Conservation (phyloP, 1,140 invertebrate genomes). For the Cherax quadricarinatus region DNA sequence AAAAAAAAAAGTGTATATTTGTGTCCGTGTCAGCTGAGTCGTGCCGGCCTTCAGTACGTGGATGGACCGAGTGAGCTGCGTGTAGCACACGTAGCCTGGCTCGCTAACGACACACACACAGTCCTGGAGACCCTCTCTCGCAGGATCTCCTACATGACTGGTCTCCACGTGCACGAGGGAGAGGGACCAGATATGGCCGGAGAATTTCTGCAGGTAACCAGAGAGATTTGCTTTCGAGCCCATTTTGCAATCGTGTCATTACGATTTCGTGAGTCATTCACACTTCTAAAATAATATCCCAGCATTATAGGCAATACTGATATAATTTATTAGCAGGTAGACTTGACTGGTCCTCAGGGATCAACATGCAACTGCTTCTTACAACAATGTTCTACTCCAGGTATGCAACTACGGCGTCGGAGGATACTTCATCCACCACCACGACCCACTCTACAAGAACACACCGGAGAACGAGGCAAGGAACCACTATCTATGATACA, state of each 20-base stretch:
- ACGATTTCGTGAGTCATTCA: no score
- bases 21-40: not conserved
- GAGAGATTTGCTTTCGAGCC: not conserved
- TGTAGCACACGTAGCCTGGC: conserved; percentile 28
- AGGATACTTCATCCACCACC: not conserved
- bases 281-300: no score
- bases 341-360: no score
- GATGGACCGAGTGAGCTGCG: not conserved
- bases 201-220: conserved; percentile 1
- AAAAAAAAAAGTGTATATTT: no score
- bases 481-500: no score
- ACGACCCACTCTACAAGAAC: not conserved
- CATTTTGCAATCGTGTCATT: no score
- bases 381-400: not conserved
- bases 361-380: no score
- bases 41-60: not conserved
- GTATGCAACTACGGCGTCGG: conserved; percentile 6
- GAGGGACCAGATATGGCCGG: not conserved
- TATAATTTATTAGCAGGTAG: no score
- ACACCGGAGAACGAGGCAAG: not conserved
- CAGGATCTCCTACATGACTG: conserved; percentile 15
- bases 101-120: not conserved
- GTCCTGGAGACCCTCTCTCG: not conserved
- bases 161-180: conserved; percentile 5
- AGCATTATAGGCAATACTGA: no score